Percentiles rank a stretch among this genome's conserved stretches.
Conservation (phyloP, 2,113 vertebrate species). For the Heliornis fulica region DNA sequence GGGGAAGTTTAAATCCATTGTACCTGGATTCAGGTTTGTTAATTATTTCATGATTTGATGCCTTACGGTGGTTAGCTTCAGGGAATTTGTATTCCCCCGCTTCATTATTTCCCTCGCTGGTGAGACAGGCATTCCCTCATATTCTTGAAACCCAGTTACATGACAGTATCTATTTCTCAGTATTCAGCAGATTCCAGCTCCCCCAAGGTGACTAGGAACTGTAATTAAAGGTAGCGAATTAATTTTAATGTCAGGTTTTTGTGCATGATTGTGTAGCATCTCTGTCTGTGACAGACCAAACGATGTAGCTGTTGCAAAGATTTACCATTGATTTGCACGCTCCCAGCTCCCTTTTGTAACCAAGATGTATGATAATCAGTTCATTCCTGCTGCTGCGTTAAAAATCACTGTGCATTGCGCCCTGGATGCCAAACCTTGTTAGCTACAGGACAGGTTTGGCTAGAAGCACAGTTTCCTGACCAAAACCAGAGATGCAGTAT, state of each 20-base stretch:
- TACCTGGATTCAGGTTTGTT: conserved; percentile 31
- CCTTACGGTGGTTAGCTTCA: conserved; percentile 27
- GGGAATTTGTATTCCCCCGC: conserved; percentile 26
- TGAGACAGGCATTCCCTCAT: background rate
- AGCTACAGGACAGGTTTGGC: background rate
- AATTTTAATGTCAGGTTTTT: background rate
- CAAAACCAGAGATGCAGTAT: background rate
- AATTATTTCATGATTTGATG: conserved; percentile 31
- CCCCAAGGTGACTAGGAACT: conserved; percentile 8
- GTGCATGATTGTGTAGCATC: background rate
- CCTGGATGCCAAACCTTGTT: background rate
- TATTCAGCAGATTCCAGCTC: conserved; percentile 49
- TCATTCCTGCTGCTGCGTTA: background rate
- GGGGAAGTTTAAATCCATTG: conserved; percentile 10
- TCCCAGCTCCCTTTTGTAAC: background rate
- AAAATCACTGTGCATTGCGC: background rate
- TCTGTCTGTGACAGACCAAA: background rate
- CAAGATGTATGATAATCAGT: background rate
- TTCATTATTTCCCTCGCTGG: conserved; percentile 53
- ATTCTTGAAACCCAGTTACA: conserved; percentile 52
- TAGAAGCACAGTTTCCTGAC: fast-evolving
- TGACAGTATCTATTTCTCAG: background rate
- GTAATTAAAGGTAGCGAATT: conserved; percentile 1
- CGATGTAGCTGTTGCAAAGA: background rate
- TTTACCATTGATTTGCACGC: background rate